These are phyloP conservation scores for Euthynnus affinis DNA, from an alignment of 2,797 vertebrate genomes.

Conservation along the genomic window DNA sequence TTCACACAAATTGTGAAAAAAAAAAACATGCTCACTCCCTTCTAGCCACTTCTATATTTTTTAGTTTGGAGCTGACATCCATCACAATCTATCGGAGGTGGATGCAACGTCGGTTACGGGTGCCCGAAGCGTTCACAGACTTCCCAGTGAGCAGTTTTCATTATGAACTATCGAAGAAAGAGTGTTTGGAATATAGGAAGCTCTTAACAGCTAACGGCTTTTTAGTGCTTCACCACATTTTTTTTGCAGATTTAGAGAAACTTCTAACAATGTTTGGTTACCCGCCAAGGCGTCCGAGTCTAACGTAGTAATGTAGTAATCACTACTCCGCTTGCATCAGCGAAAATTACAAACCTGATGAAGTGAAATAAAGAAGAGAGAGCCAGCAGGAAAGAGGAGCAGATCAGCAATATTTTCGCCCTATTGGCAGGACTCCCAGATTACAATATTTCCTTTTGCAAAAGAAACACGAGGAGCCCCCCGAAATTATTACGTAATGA, in stretches of 20 bases:
- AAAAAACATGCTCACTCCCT: too few relatives aligned
- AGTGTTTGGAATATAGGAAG: neutral
- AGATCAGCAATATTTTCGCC: neutral
- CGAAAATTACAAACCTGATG: neutral
- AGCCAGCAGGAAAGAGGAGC: neutral
- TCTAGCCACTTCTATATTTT: too few relatives aligned
- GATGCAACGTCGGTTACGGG: neutral
- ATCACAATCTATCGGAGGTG: neutral
- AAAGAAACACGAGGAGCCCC: constrained; percentile 15
- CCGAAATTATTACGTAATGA: neutral
- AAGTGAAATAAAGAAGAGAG: neutral
- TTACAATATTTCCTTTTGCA: neutral
- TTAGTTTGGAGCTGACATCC: too few relatives aligned
- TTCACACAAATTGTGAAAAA: too few relatives aligned
- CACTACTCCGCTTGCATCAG: constrained; percentile 15
- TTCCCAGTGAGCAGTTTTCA: too few relatives aligned
- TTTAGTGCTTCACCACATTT: neutral
- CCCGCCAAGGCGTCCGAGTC: constrained; percentile 12
- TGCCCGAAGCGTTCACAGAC: too few relatives aligned
- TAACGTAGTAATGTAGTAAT: neutral
- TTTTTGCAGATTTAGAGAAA: neutral
- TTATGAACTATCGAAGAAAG: neutral
- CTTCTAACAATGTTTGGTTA: constrained; percentile 3
- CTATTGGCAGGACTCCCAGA: neutral
- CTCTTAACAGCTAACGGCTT: neutral